Evolutionary conservation across 2,797 vertebrate species (phyloP), one percentile per base, ranked within the genome.

Genomic region (Gymnopithys bicolor): DNA sequence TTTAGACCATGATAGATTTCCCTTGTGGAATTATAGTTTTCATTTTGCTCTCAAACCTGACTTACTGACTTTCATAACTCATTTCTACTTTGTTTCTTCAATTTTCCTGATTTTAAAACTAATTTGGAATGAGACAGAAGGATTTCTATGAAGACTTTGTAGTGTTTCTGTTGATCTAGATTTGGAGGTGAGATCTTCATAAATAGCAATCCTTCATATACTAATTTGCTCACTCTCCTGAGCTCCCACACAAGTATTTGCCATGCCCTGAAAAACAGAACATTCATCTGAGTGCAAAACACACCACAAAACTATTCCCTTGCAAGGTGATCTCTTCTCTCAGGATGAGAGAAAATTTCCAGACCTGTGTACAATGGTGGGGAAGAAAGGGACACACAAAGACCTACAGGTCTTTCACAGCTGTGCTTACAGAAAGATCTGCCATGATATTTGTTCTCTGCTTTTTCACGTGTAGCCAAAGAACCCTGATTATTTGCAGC

Each of bases 311-410:
- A 23, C 8, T 21, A 2, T 15, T 23, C 2, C 25, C 23, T 43
- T 59, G n/a, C 83, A 52, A 63, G 33, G 5, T 19, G 33, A 43
- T 45, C 13, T 10, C 4, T 7, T 37, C 13, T 10, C 4, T 7
- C 33, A 66, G 16, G 30, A 14, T 48, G 39, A 67, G 6, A 28
- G 11, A 53, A 59, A 48, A 59, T 30, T 30, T 52, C 25, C 43
- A 41, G 35, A n/a, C 5, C 5, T 9, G 2, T 6, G 8, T 45
- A 25, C 1, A 5, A 28, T 0, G 0, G 27, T 48, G 3, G 45
- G 8, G 13, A 78, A 74, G 41, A 83, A n/a, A 48, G 51, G 43
- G 11, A 17, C 7, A 53, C 39, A 25, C 6, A 33, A 33, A 83
- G 13, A 70, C 5, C 11, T 63, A 30, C 6, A 33, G 2, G 5